Conservation (phyloP, 2,797 vertebrate genomes). For the Mergus octosetaceus region DNA sequence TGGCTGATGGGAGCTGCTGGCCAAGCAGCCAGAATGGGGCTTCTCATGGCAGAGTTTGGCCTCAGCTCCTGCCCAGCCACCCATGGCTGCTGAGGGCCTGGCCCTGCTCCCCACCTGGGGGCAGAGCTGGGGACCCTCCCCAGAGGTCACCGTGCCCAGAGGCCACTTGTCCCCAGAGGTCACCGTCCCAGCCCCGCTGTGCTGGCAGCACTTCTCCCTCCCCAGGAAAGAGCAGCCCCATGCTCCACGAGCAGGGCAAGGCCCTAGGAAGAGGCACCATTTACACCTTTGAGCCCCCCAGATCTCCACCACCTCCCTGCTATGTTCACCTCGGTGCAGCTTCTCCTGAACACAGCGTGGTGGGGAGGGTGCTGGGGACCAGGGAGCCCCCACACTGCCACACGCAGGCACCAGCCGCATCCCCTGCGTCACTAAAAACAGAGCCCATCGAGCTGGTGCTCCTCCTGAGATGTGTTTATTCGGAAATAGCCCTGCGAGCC, state of each 20-base stretch:
- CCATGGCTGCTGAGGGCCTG: too few relatives aligned
- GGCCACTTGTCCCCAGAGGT: neutral
- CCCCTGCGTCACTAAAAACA: neutral
- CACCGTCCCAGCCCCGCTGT: fast-evolving
- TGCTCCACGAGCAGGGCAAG: neutral
- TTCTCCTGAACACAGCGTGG: fast-evolving
- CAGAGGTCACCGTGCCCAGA: fast-evolving
- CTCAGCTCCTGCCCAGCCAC: neutral
- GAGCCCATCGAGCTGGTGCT: neutral
- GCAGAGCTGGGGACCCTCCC: fast-evolving
- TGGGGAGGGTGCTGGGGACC: fast-evolving
- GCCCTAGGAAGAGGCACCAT: fast-evolving
- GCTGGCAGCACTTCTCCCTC: neutral
- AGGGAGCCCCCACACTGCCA: fast-evolving
- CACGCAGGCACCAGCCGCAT: fast-evolving
- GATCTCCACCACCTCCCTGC: fast-evolving
- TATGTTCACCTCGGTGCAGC: fast-evolving
- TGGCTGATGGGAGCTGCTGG: neutral
- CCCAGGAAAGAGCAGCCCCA: neutral
- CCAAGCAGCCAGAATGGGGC: neutral
- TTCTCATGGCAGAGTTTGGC: neutral
- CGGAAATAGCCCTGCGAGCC: neutral
- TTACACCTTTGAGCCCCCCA: neutral
- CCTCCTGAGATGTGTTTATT: neutral
- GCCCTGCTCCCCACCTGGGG: neutral